Base-by-base conservation (phyloP, 2,113 vertebrate species). In the Cichladusa arquata region DNA sequence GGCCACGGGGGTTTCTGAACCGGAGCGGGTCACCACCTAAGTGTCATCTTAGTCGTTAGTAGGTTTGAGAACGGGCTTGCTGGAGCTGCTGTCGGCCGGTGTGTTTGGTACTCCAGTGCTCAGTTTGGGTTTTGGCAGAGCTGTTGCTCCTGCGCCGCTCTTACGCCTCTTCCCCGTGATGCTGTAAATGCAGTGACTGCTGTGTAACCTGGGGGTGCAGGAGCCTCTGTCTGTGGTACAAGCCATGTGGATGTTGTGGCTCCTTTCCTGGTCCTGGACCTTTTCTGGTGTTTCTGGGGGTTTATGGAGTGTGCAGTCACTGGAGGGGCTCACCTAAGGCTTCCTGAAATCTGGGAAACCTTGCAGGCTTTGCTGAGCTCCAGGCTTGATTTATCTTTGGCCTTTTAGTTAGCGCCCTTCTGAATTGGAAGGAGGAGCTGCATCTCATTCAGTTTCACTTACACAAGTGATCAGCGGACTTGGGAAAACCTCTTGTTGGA, bases 1-100 rank as follows among this genome's bases (percentile, higher is more conserved):
- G 51, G 23, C 11, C 57, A 0, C 34, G 14, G 12, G 38, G 25
- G 2, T 8, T 33, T 7, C 23, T 36, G 80, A 18, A 0, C 19
- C 18, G 40, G 11, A 8, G 13, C 8, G 25, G 5, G 10, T 8
- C 45, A 5, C 44, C 69, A 6, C 31, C 24, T 2, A 0, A 7
- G 11, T 1, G 10, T 14, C 7, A 0, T 2, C 22, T 3, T 4
- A 1, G 1, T 7, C 13, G 5, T 9, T 7, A 6, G 19, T 2
- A 1, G 4, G 1, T 9, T 19, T 31, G 25, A 2, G 3, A 8
- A 2, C 2, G 1, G 66, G n/a, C 9, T 51, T 3, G 47, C 28
- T 24, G 86, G 19, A n/a, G 53, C 25, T n/a, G 3, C 58, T 73
- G 81, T 28, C 11, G 54, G 51, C 18, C 0, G 65, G 38, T 12